Base-by-base conservation (phyloP, 2,113 vertebrate species). In the Calonectris borealis region DNA sequence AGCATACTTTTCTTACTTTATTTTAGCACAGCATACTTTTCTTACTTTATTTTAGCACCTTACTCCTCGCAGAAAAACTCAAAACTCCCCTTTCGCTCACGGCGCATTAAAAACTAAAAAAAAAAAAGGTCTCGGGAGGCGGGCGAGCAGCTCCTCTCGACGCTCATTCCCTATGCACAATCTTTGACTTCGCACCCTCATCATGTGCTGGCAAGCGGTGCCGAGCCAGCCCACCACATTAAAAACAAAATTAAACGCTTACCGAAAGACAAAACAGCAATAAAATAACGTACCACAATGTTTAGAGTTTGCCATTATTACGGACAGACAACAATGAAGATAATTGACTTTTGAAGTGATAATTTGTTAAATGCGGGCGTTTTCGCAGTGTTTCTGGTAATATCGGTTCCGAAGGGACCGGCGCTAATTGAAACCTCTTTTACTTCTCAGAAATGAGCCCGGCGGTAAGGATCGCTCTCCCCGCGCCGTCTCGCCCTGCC, bases 81-180 rank as follows among this genome's bases (percentile, higher is more conserved):
- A 0, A 12, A 40, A 4, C 2, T 48, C 34, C 5, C 36, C 18
- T 11, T 9, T 26, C 1, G 11, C 60, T 40, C 15, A 4, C 18
- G 48, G 40, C 13, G 11, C 40, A 2, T 19, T 42, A 44, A 60
- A 62, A 38, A 34, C n/a, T 31, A 5, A 40, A 40, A 29, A 12
- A 7, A 26, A 49, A 25, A 17, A 48, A 29, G 10, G 36, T 29
- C 12, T n/a, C 32, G 17, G 54, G 38, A 11, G 42, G 48, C 13
- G 13, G 54, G 16, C 5, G 61, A 54, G 61, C 66, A 21, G 84
- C 82, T 58, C 52, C 78, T 9, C 72, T 38, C 15, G 11, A 13
- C n/a, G 76, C 66, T 13, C 52, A 1, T 4, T 42, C 44, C 49
- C 68, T 2, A 7, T 0, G 24, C 44, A 10, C 80, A 6, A 3